Evolutionary conservation across 2,888 invertebrate genomes (phyloP).

Genomic region (Lordiphosa andalusiaca): DNA sequence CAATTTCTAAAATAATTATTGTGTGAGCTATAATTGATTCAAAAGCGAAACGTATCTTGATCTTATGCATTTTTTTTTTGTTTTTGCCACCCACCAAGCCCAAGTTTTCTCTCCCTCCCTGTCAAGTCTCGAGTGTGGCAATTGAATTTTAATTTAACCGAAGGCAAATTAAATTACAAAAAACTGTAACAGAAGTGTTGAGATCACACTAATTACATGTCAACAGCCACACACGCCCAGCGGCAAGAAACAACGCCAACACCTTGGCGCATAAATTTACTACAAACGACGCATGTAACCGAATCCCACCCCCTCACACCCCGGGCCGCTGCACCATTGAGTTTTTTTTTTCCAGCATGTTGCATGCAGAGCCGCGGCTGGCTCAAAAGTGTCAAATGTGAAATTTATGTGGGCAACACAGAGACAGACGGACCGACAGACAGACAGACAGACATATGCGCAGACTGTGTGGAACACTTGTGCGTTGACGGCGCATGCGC

Average conservation of each 20-base stretch:
- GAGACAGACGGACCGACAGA: conserved; percentile 31
- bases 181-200: conserved; percentile 69
- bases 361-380: conserved; percentile 46
- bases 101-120: neutral
- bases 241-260: conserved; percentile 51
- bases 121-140: conserved; percentile 42
- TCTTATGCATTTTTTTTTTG: neutral
- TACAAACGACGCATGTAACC: conserved; percentile 69
- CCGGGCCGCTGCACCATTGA: no score
- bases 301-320: conserved; percentile 13
- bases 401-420: conserved; percentile 61
- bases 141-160: conserved; percentile 69
- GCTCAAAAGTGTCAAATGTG: conserved; percentile 71
- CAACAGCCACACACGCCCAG: conserved; percentile 52
- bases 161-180: conserved; percentile 50
- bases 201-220: conserved; percentile 73
- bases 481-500: conserved; percentile 22
- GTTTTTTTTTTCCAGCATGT: conserved; percentile 6
- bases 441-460: conserved; percentile 25
- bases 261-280: conserved; percentile 71
- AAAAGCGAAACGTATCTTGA: neutral
- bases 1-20: conserved; percentile 31
- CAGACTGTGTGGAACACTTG: conserved; percentile 15
- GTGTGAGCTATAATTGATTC: conserved; percentile 2
- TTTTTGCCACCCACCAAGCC: conserved; percentile 50